A percentile compares a stretch with the other conserved stretches of the same genome.
These are phyloP conservation scores for Taxidea taxus DNA, from an alignment of 2,113 vertebrate genomes.

Conservation along the genomic window DNA sequence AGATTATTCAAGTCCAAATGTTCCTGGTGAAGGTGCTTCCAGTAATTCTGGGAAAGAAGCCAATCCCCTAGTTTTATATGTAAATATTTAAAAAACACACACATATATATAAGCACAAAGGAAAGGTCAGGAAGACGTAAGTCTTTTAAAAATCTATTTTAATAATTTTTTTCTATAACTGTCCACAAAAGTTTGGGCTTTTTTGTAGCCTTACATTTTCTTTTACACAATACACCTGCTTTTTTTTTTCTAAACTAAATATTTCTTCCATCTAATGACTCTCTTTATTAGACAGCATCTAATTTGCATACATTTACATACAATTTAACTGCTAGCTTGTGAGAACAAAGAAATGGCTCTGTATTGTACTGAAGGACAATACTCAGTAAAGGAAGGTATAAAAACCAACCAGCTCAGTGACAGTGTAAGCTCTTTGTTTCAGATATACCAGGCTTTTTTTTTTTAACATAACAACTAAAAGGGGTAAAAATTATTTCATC, in stretches of 20 bases:
- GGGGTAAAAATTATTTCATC: slow-evolving; percentile 86
- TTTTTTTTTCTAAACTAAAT: slow-evolving; percentile 87
- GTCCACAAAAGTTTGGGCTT: slow-evolving; percentile 82
- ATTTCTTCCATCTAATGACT: slow-evolving; percentile 92
- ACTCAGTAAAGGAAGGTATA: slow-evolving; percentile 86
- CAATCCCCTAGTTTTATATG: slow-evolving; percentile 83
- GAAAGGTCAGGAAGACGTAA: slow-evolving; percentile 77
- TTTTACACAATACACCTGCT: slow-evolving; percentile 88
- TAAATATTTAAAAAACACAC: slow-evolving; percentile 88
- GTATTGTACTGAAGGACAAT: slow-evolving; percentile 89
- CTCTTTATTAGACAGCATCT: slow-evolving; percentile 91
- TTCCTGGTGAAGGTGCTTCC: slow-evolving; percentile 87
- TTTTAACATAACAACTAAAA: slow-evolving; percentile 82
- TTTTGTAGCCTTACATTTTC: slow-evolving; percentile 84
- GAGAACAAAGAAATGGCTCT: slow-evolving; percentile 90
- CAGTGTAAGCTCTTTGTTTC: slow-evolving; percentile 87
- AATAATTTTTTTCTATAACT: slow-evolving; percentile 80
- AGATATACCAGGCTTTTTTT: slow-evolving; percentile 79
- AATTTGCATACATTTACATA: slow-evolving; percentile 92
- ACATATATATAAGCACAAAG: slow-evolving; percentile 65
- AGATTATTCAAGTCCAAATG: slow-evolving; percentile 88
- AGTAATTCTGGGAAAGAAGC: slow-evolving; percentile 87
- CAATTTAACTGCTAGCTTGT: slow-evolving; percentile 90
- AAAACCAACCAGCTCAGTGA: slow-evolving; percentile 84
- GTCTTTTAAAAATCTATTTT: slow-evolving; percentile 83